These are phyloP conservation scores for Stenolophus ochropezus DNA, from an alignment of 2,888 invertebrate genomes.

Conservation along the genomic window DNA sequence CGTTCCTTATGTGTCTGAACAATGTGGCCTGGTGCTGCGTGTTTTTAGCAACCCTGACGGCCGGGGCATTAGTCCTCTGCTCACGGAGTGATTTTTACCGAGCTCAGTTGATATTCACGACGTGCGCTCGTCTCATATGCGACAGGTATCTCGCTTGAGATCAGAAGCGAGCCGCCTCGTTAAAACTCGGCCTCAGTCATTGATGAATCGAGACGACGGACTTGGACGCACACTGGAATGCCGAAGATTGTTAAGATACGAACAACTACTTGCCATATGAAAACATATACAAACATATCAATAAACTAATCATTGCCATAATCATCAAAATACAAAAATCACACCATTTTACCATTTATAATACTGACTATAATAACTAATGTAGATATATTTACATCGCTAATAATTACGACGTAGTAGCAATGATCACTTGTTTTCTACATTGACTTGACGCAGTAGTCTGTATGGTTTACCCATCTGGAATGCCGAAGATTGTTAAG, in stretches of 20 bases:
- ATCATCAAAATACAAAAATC: background rate
- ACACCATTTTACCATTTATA: background rate
- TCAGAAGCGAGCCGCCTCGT: slow-evolving; percentile 57
- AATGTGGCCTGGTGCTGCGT: slow-evolving; percentile 17
- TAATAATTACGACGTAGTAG: no score
- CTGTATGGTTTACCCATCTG: no score
- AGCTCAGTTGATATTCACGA: slow-evolving; percentile 53
- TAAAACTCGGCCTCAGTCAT: slow-evolving; percentile 55
- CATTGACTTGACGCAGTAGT: no score
- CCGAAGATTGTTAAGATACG: background rate
- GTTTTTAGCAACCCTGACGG: slow-evolving; percentile 39
- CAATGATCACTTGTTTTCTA: no score
- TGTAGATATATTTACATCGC: no score
- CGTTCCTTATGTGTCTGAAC: slow-evolving; percentile 35
- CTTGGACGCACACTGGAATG: slow-evolving; percentile 15
- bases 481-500: background rate
- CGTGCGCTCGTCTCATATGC: slow-evolving; percentile 57
- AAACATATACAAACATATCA: background rate
- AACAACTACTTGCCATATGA: background rate
- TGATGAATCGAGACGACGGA: slow-evolving; percentile 56
- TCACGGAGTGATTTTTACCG: slow-evolving; percentile 56
- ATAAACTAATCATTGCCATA: background rate
- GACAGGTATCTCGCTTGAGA: slow-evolving; percentile 58
- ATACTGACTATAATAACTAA: no score
- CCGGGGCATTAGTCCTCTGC: slow-evolving; percentile 34